Percentiles rank a stretch among this genome's conserved stretches.
Conservation (phyloP, 2,888 invertebrate species). For the Latheticus oryzae region DNA sequence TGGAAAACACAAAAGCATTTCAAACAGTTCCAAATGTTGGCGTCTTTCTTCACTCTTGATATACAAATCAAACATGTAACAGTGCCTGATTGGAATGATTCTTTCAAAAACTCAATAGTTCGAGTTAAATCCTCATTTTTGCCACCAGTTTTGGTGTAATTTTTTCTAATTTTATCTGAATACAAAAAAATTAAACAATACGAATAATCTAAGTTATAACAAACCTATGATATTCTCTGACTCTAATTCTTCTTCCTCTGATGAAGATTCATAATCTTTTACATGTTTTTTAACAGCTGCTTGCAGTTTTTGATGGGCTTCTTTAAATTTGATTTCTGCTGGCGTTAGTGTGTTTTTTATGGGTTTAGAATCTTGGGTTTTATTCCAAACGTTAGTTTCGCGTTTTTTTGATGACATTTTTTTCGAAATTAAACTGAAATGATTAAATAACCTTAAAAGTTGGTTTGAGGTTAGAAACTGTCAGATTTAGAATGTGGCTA, state of each 20-base stretch:
- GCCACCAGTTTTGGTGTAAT: conserved; percentile 65
- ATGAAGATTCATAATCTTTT: conserved; percentile 68
- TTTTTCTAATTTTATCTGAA: conserved; percentile 67
- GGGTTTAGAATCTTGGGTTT: conserved; percentile 42
- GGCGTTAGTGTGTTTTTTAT: conserved; percentile 42
- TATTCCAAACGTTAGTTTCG: conserved; percentile 53
- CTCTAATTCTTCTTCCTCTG: conserved; percentile 69
- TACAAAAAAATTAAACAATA: too few species aligned
- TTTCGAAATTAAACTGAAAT: too few species aligned
- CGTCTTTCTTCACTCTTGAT: conserved; percentile 82
- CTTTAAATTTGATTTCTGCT: conserved; percentile 63
- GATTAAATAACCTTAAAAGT: too few species aligned
- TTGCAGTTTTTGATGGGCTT: conserved; percentile 66
- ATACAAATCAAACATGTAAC: conserved; percentile 92
- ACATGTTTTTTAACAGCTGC: conserved; percentile 67
- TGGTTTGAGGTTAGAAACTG: too few species aligned
- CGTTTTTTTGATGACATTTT: conserved; percentile 40
- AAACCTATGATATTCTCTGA: conserved; percentile 66
- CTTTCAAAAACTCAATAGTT: conserved; percentile 80
- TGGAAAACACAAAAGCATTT: conserved; percentile 89
- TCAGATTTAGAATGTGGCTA: too few species aligned
- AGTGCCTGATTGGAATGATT: conserved; percentile 82
- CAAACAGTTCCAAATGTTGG: conserved; percentile 89
- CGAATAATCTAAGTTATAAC: conserved; percentile 4
- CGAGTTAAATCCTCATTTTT: conserved; percentile 67